Percentiles rank a stretch among this genome's conserved stretches.
Evolutionary conservation across 2,113 vertebrate species (phyloP).

Genomic region (Sminthopsis crassicaudata): DNA sequence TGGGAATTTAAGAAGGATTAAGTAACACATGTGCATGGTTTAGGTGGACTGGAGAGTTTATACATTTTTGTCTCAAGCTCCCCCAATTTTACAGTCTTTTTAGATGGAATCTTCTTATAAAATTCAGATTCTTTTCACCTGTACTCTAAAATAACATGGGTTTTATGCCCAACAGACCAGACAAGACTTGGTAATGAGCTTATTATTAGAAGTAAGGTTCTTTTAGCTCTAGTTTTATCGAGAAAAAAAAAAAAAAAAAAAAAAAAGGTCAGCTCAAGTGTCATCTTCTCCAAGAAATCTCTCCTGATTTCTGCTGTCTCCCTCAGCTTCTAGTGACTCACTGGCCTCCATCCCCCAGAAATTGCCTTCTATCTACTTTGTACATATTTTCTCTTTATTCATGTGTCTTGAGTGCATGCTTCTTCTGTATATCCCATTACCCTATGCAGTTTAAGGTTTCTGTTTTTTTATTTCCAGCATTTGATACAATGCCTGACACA

Average conservation of each 20-base stretch:
- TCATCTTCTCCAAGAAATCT: constrained; percentile 15
- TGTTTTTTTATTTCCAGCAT: background rate
- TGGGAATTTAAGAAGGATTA: constrained; percentile 19
- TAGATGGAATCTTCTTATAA: background rate
- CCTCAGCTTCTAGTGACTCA: background rate
- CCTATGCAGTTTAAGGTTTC: background rate
- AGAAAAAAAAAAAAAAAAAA: too few relatives aligned
- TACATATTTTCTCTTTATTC: background rate
- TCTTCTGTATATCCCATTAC: background rate
- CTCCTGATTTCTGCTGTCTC: constrained; percentile 49
- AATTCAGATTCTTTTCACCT: background rate
- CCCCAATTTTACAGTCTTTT: background rate
- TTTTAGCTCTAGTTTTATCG: background rate
- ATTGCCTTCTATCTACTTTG: background rate
- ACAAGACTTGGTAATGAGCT: background rate
- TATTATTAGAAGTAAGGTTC: background rate
- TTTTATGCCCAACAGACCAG: background rate
- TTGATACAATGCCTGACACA: background rate
- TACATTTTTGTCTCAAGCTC: background rate
- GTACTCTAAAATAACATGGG: background rate
- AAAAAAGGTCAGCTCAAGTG: background rate
- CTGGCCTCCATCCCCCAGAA: background rate
- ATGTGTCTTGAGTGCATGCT: background rate
- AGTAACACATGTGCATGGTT: constrained; percentile 26
- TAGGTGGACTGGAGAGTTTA: background rate